Evolutionary conservation across 1,140 invertebrate species (phyloP).

Genomic region (Capitella teleta): DNA sequence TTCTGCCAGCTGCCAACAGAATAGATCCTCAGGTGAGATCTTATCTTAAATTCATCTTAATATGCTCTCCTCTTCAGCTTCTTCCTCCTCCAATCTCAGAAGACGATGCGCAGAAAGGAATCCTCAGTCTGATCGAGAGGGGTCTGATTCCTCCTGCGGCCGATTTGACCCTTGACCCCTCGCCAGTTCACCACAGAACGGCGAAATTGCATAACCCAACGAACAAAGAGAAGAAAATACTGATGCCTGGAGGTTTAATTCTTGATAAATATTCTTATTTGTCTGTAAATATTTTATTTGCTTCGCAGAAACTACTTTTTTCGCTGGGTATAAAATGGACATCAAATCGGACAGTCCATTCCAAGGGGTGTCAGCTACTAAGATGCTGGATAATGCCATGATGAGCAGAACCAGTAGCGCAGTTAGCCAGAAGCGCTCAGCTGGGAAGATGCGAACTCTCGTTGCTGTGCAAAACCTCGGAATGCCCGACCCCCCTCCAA

Average conservation of each 20-base stretch:
- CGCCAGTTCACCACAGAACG: constrained; percentile 30
- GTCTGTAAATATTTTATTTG: no score
- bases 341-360: no score
- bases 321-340: no score
- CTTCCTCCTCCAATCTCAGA: constrained; percentile 36
- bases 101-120: constrained; percentile 37
- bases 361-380: no score
- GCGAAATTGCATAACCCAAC: constrained; percentile 25
- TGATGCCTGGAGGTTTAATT: constrained; percentile 15
- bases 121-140: constrained; percentile 37
- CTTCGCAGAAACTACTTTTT: no score
- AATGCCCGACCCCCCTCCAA: no score
- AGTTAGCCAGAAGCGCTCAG: no score
- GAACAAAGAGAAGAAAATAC: constrained; percentile 19
- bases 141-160: constrained; percentile 39
- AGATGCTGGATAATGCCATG: no score
- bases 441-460: no score
- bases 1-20: constrained; percentile 35
- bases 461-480: no score
- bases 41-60: not conserved
- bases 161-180: constrained; percentile 38
- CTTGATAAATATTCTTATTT: no score
- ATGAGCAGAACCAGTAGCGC: no score
- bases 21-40: constrained; percentile 31
- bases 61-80: constrained; percentile 17